Conservation (phyloP, 2,888 invertebrate genomes). For the Dasypogon diadema region DNA sequence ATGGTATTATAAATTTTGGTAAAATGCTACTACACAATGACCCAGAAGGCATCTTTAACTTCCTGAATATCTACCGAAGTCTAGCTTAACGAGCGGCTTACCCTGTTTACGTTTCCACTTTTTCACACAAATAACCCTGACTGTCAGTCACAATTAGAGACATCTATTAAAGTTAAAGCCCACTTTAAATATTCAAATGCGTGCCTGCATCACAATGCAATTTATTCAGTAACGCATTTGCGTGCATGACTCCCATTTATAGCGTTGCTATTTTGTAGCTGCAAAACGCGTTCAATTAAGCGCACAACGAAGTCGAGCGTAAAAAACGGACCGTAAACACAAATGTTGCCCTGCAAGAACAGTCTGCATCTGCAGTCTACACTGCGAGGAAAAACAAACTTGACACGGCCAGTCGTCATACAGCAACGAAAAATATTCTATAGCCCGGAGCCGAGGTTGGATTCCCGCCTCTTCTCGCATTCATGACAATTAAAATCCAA, state of each 20-base stretch:
- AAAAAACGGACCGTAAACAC: constrained; percentile 26
- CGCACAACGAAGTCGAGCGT: constrained; percentile 53
- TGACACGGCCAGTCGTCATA: background rate
- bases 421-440: background rate
- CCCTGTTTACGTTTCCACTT: constrained; percentile 29
- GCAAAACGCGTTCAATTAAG: constrained; percentile 56
- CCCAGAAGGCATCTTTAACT: too few species aligned
- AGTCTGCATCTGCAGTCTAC: too few species aligned
- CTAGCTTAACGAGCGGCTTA: too few species aligned
- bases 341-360: background rate
- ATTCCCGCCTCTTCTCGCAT: constrained; percentile 54
- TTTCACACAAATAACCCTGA: too few species aligned
- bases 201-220: constrained; percentile 16
- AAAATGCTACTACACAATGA: too few species aligned
- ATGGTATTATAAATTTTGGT: too few species aligned
- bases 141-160: constrained; percentile 10
- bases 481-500: constrained; percentile 68
- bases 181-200: constrained; percentile 45
- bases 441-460: constrained; percentile 13
- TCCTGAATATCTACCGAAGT: too few species aligned
- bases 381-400: too few species aligned
- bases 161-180: constrained; percentile 19
- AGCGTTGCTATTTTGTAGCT: constrained; percentile 53
- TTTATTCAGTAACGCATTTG: constrained; percentile 55
- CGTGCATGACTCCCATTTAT: constrained; percentile 54